These are phyloP conservation scores for Coleophora flavipennella DNA, from an alignment of 2,888 invertebrate genomes.

Conservation along the genomic window DNA sequence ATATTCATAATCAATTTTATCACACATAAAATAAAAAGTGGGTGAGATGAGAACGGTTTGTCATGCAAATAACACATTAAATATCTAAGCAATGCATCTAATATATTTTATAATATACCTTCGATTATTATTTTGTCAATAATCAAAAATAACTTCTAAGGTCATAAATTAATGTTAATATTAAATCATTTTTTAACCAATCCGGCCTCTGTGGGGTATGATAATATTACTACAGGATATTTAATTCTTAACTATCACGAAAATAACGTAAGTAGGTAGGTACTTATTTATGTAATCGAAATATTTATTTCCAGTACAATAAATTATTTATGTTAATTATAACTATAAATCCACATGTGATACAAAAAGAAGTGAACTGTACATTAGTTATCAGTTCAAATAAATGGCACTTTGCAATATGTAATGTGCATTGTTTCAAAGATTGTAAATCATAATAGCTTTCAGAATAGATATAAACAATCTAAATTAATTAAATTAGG, in stretches of 20 bases:
- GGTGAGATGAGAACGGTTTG: constrained; percentile 31
- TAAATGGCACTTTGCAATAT: constrained; percentile 65
- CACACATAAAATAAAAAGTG: background rate
- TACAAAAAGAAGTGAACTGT: constrained; percentile 27
- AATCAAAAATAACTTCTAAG: constrained; percentile 23
- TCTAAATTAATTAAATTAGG: constrained; percentile 36
- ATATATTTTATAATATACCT: too few relatives aligned
- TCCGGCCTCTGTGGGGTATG: constrained; percentile 49
- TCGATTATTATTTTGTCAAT: too few relatives aligned
- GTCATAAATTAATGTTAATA: constrained; percentile 22
- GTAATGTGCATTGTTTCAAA: constrained; percentile 59
- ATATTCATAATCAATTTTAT: constrained; percentile 1
- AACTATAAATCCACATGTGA: constrained; percentile 47
- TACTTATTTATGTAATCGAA: constrained; percentile 58
- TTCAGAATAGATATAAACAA: too few relatives aligned
- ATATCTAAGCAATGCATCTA: constrained; percentile 33
- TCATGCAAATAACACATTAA: constrained; percentile 42
- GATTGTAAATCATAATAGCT: constrained; percentile 16
- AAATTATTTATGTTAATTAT: constrained; percentile 45
- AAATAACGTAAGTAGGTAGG: constrained; percentile 62
- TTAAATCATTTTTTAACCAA: constrained; percentile 50
- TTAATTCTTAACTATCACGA: constrained; percentile 65
- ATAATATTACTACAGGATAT: constrained; percentile 48
- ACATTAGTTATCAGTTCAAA: constrained; percentile 23
- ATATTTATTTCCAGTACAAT: constrained; percentile 48